Evolutionary conservation across 37 sponge, comb jelly and placozoan species (phyloP).

Genomic region (Ephydatia muelleri): DNA sequence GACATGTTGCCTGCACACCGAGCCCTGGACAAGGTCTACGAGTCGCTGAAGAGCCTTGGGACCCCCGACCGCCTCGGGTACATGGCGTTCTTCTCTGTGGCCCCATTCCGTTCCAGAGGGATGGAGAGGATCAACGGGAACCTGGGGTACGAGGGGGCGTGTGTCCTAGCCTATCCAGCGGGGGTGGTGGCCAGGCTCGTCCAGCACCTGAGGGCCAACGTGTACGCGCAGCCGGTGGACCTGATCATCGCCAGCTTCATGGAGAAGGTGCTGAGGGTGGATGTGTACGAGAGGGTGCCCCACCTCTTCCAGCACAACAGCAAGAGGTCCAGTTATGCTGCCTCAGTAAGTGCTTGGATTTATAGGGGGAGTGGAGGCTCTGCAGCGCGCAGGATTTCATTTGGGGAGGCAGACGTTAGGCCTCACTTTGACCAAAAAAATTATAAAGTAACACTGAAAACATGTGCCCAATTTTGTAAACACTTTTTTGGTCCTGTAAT

Average conservation of each 20-base stretch:
- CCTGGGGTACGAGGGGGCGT: neutral
- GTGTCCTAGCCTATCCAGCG: neutral
- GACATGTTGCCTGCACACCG: constrained; percentile 13
- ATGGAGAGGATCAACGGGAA: neutral
- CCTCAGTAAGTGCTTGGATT: constrained; percentile 21
- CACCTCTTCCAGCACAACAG: constrained; percentile 42
- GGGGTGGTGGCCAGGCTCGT: neutral
- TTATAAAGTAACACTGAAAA: no score
- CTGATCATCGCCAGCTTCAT: neutral
- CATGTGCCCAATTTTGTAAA: no score
- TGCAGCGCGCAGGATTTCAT: no score
- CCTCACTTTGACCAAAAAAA: no score
- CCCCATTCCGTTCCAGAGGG: neutral
- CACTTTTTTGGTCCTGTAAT: no score
- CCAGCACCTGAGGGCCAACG: neutral
- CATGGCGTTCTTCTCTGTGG: neutral
- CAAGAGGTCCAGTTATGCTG: constrained; percentile 14
- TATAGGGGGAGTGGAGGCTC: no score
- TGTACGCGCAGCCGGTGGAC: neutral
- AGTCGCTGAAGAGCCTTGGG: neutral
- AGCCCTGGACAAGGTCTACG: constrained; percentile 5
- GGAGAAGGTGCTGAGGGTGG: neutral
- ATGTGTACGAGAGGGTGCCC: constrained; percentile 28
- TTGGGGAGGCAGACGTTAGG: no score
- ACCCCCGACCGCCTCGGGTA: neutral